Evolutionary conservation across 2,888 invertebrate species (phyloP), one percentile per base, ranked within the genome.

Genomic region (Paralinhomoeus sp.): DNA sequence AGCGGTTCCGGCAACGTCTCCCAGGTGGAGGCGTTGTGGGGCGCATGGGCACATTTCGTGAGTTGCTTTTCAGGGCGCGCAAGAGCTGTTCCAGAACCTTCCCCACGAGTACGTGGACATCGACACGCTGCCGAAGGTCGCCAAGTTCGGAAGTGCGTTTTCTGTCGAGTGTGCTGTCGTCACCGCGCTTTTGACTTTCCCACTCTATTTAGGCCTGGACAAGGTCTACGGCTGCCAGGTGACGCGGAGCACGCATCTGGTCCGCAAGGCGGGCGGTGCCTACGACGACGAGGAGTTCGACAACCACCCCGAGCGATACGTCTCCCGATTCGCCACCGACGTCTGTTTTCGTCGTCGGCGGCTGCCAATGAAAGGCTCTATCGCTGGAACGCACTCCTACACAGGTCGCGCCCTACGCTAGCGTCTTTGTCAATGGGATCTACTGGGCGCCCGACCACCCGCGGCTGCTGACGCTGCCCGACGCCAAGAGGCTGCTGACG

Each of bases 401-500:
- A 34, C 63, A 79, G 73, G 84, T 97, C 52, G 97, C 93, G 0
- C 91, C 97, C 0, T 91, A 87, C 63, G 87, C 91, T 0, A 87
- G 89, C 0, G 84, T 89, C 1, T 77, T 99, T 47, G 73, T 99
- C 38, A 99, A 99, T 62, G 85, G 97, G 24, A 97, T 99, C 56
- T 99, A 93, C 66, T 99, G 91, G 89, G 91, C 89, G 0, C 82
- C 87, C 1, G 83, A 82, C 56, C 82, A 89, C 50, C 97, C 97
- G 0, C 84, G 91, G 61, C 66, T 97, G 27, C 71, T 99, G 43
- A 87, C 91, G 2, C 85, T 97, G 52, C 93, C 97, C 0, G 97
- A 99, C 63, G 93, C 97, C 1, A 99, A 99, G 65, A 77, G 79
- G 55, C 70, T 99, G 2, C 69, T 97, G 21, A 31, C 40, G 3